Conservation (phyloP, 2,888 invertebrate genomes). For the Gerris lacustris region DNA sequence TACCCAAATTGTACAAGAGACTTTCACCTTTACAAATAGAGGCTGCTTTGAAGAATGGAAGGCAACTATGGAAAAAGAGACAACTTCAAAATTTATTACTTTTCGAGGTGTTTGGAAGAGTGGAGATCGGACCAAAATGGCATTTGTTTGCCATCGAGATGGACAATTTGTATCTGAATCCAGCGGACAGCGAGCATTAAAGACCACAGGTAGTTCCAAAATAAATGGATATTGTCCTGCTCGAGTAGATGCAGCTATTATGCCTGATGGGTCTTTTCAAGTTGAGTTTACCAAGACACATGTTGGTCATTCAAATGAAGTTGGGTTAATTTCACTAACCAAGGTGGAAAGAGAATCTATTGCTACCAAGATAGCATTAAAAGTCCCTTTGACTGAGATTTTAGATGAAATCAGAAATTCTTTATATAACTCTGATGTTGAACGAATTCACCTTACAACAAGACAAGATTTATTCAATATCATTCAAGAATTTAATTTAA, state of each 20-base stretch:
- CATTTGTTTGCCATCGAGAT: conserved; percentile 29
- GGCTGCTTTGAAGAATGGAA: conserved; percentile 28
- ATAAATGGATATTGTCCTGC: conserved; percentile 30
- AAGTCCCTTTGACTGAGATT: conserved; percentile 25
- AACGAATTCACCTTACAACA: conserved; percentile 22
- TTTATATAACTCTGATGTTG: conserved; percentile 8
- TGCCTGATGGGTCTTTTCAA: conserved; percentile 20
- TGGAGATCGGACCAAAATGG: conserved; percentile 24
- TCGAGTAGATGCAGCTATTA: conserved; percentile 25
- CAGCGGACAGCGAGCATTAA: conserved; percentile 26
- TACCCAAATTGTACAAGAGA: conserved; percentile 21
- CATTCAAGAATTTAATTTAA: not conserved
- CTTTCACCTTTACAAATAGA: conserved; percentile 23
- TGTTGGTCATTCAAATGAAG: conserved; percentile 29
- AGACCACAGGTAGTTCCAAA: conserved; percentile 28
- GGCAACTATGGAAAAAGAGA: conserved; percentile 25
- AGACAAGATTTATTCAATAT: conserved; percentile 26
- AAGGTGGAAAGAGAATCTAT: conserved; percentile 26
- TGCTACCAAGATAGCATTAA: conserved; percentile 24
- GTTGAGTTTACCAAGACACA: conserved; percentile 29
- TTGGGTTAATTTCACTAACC: conserved; percentile 24
- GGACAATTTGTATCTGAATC: conserved; percentile 27
- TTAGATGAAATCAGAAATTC: conserved; percentile 21
- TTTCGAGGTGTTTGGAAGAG: conserved; percentile 22
- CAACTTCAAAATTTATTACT: conserved; percentile 26